phyloP scores from a whole-genome alignment of 2,113 vertebrate species.

The Leptocoma aspasia region DNA sequence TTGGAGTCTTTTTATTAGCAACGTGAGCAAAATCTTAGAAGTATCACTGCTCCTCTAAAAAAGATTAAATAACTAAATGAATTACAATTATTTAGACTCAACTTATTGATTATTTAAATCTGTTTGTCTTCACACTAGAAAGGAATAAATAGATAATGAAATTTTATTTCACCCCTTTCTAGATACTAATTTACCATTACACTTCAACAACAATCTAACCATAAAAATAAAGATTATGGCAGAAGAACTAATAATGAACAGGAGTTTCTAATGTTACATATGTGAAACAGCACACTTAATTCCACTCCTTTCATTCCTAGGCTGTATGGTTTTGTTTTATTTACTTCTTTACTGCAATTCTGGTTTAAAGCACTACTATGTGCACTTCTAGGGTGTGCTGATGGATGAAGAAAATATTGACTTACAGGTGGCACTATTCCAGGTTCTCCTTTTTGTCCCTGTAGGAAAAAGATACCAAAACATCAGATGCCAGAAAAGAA shows the following conservation, averaged over 20 bases:
- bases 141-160: not conserved
- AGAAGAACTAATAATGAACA: not conserved
- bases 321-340: not conserved
- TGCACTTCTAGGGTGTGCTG: not conserved
- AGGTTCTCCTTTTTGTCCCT: constrained; percentile 98
- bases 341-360: not conserved
- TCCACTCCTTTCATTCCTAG: not conserved
- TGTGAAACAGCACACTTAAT: not conserved
- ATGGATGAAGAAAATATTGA: not conserved
- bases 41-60: not conserved
- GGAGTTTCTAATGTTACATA: not conserved
- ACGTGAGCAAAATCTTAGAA: not conserved
- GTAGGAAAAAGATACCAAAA: not conserved
- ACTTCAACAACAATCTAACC: not conserved
- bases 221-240: not conserved
- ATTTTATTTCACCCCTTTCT: not conserved
- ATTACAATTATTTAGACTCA: not conserved
- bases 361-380: not conserved
- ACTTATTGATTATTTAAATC: not conserved
- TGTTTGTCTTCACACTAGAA: not conserved
- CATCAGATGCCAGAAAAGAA: not conserved
- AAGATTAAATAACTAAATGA: not conserved
- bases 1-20: not conserved
- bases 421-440: constrained; percentile 91
- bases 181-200: not conserved